Base-by-base conservation (phyloP, 2,113 vertebrate species). In the Euleptes europaea region DNA sequence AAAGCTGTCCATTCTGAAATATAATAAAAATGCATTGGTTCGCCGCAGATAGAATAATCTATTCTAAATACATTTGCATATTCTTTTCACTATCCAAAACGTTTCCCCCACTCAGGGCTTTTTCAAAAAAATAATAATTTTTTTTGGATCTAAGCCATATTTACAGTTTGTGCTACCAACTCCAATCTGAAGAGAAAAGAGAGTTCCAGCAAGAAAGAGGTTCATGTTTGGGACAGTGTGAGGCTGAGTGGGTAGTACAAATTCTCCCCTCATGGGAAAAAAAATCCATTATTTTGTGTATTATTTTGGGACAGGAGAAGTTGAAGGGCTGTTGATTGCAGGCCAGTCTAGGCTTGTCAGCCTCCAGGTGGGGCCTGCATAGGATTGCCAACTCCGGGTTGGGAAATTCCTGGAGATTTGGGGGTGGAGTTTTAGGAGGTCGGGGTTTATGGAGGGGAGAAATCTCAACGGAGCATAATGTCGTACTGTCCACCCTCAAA, bases 31-130 rank as follows among this genome's bases (percentile, higher is more conserved):
- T 63, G 54, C 85, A 89, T 88, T 92, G 86, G 92, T 88, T 90
- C 90, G 88, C 80, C 88, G 93, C 88, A 83, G 90, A 89, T 54
- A 73, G 83, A 90, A 90, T 89, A 5, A 83, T 90, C 88, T 88
- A 80, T 91, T 94, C 91, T 90, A 89, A 94, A 94, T 93, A 90
- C 80, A 92, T 93, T 92, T 93, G 71, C 94, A 91, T 86, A 93
- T 91, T 88, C 78, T 77, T 88, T 89, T 89, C 67, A 91, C 93
- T 87, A 88, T 78, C 93, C 92, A 44, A 80, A 73, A 82, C 67
- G 90, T 81, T 92, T 91, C 86, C 73, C 54, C 72, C 3, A 63
- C 60, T 82, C 0, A 23, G 54, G 54, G 3, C 75, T 28, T 72
- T 21, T 5, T 35, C 75, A n/a, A n/a, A n/a, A n/a, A n/a, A n/a